A percentile compares a stretch with the other conserved stretches of the same genome.
phyloP scores from a whole-genome alignment of 2,113 vertebrate species.

The Cichladusa arquata region DNA sequence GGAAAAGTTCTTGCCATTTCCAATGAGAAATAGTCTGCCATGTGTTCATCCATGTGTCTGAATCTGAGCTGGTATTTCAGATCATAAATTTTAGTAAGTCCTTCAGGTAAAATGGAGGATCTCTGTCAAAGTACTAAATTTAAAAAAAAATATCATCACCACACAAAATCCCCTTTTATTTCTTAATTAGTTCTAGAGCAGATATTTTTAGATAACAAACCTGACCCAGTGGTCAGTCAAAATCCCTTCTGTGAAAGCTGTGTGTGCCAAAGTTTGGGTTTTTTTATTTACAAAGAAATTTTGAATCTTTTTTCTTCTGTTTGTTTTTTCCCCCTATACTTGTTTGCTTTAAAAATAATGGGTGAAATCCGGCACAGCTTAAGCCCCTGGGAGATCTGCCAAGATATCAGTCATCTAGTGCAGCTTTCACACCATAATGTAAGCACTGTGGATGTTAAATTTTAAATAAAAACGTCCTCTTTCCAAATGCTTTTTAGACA shows the following conservation, averaged over 20 bases:
- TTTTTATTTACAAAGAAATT: not conserved
- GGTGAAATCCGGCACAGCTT: not conserved
- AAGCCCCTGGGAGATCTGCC: conserved; percentile 15
- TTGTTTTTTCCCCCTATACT: not conserved
- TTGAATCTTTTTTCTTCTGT: not conserved
- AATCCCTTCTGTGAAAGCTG: not conserved
- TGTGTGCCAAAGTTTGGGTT: not conserved
- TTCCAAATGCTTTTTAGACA: not conserved
- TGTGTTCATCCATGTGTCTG: not conserved
- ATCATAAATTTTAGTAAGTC: not conserved
- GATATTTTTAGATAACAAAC: not conserved
- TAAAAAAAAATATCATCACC: not conserved
- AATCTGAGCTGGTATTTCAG: not conserved
- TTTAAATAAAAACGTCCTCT: conserved; percentile 41
- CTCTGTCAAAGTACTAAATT: not conserved
- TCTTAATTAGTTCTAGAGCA: not conserved
- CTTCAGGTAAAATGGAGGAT: not conserved
- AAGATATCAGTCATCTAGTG: conserved; percentile 20
- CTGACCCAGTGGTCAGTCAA: not conserved
- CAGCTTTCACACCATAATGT: not conserved
- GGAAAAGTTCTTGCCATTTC: not conserved
- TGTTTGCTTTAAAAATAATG: conserved; percentile 36
- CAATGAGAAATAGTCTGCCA: not conserved
- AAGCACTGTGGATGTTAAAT: not conserved
- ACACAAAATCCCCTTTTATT: fast-evolving